Evolutionary conservation across 2,113 vertebrate genomes (phyloP).

Genomic region (Malurus alboscapulatus): DNA sequence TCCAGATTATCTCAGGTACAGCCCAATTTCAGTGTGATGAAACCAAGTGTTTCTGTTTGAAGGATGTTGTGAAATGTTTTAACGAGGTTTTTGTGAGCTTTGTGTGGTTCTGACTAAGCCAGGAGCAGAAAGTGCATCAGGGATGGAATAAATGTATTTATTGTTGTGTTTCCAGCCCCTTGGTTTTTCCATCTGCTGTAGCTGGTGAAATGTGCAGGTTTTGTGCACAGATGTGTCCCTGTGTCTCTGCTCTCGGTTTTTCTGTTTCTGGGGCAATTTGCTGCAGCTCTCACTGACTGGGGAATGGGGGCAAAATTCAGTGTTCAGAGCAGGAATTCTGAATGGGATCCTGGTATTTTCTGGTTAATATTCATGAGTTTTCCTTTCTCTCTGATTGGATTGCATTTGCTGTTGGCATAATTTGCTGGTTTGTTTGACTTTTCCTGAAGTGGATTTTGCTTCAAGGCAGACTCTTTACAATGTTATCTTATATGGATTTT

Average conservation of each 20-base stretch:
- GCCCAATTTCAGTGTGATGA: background rate
- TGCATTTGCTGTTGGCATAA: background rate
- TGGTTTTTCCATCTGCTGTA: background rate
- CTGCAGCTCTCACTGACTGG: accelerated
- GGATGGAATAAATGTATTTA: background rate
- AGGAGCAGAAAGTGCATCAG: background rate
- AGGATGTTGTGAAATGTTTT: background rate
- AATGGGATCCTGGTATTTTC: background rate
- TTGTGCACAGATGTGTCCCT: background rate
- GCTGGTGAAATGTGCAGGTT: background rate
- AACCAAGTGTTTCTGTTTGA: background rate
- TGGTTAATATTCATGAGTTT: background rate
- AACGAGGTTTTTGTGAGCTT: background rate
- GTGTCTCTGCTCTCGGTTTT: background rate
- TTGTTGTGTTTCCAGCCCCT: background rate
- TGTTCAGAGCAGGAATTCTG: background rate
- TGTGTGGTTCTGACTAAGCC: background rate
- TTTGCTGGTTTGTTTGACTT: background rate
- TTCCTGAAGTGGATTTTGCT: background rate
- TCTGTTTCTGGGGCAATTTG: background rate
- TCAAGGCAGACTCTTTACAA: background rate
- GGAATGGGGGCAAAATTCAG: accelerated
- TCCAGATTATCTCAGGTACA: background rate
- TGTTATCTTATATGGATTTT: background rate
- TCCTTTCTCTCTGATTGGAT: background rate